Conservation (phyloP, 2,888 invertebrate genomes). For the Baccha elongata region DNA sequence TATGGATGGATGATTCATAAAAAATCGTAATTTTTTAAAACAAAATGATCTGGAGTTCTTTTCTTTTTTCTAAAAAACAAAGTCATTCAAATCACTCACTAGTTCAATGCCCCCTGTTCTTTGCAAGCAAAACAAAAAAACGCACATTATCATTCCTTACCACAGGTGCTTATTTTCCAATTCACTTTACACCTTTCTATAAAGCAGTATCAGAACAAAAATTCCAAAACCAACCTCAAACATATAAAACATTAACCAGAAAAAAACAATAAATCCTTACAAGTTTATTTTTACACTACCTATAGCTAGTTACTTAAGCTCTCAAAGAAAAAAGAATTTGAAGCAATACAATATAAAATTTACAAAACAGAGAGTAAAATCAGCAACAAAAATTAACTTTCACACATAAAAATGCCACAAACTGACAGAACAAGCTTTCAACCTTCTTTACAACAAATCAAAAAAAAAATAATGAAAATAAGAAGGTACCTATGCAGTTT, state of each 20-base stretch:
- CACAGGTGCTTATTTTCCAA: slow-evolving; percentile 42
- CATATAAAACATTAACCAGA: not conserved
- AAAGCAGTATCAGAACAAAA: not conserved
- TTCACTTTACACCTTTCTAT: not conserved
- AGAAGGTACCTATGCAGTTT: not conserved
- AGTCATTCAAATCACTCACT: too few relatives aligned
- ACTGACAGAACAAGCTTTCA: slow-evolving; percentile 19
- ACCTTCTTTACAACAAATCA: not conserved
- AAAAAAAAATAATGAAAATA: slow-evolving; percentile 4
- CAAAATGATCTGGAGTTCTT: too few relatives aligned
- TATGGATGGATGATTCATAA: too few relatives aligned
- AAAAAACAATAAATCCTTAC: slow-evolving; percentile 66
- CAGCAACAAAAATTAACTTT: slow-evolving; percentile 15
- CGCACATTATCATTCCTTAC: not conserved
- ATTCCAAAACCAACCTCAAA: not conserved
- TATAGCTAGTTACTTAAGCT: not conserved
- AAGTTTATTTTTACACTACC: slow-evolving; percentile 50
- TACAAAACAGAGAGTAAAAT: not conserved
- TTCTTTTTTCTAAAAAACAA: too few relatives aligned
- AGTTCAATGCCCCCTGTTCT: slow-evolving; percentile 24
- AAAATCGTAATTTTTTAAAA: too few relatives aligned
- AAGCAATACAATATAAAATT: not conserved
- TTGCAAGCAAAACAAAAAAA: not conserved
- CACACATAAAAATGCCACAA: slow-evolving; percentile 23
- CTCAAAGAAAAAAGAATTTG: slow-evolving; percentile 12